Conservation (phyloP, 2,113 vertebrate species). For the Percopsis transmontana region DNA sequence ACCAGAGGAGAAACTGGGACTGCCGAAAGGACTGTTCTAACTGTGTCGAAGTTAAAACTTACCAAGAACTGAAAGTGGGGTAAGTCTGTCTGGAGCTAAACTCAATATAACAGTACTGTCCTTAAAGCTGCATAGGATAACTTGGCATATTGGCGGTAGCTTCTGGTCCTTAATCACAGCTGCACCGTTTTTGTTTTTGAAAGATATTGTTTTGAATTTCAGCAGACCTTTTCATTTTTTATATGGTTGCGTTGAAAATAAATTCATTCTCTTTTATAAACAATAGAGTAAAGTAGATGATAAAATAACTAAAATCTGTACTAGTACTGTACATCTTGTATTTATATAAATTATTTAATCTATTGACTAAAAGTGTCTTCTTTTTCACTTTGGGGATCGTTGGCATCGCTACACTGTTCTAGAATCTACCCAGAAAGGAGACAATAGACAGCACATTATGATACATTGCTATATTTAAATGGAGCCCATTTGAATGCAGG, state of each 20-base stretch:
- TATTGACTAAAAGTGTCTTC: no score
- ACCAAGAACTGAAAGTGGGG: constrained; percentile 6
- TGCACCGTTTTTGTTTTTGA: no score
- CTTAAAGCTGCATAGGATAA: neutral
- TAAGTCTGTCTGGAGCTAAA: neutral
- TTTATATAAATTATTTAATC: neutral
- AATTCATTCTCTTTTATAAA: neutral
- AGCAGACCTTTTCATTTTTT: neutral
- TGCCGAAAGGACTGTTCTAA: constrained; percentile 13
- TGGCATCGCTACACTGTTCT: no score
- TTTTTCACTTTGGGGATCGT: no score
- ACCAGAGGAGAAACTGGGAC: constrained; percentile 54
- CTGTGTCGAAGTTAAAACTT: constrained; percentile 12
- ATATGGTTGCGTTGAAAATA: neutral
- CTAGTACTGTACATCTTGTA: no score
- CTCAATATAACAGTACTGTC: neutral
- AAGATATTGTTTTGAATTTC: no score
- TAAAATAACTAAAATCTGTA: neutral
- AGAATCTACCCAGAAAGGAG: no score
- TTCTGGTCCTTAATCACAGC: no score
- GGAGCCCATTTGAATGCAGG: constrained; percentile 85
- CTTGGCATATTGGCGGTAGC: neutral
- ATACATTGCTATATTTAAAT: constrained; percentile 72
- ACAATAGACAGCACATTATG: constrained; percentile 46
- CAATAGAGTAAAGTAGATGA: no score